Evolutionary conservation across 2,888 invertebrate genomes (phyloP), one percentile per base, ranked within the genome.

Genomic region (Melanotus villosus): DNA sequence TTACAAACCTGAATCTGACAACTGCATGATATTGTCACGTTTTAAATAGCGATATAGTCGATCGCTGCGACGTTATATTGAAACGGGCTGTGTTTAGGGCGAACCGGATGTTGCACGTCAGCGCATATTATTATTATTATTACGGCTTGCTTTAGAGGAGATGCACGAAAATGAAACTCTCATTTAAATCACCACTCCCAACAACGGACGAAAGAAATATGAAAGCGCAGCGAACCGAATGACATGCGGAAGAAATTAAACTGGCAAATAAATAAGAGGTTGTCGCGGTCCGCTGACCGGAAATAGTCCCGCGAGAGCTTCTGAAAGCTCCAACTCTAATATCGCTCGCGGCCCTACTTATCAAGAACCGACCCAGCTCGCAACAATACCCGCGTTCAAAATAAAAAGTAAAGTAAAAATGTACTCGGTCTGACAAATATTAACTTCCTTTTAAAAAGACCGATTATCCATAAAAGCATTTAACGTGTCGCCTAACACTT

Each of bases 221-320:
- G 70, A 68, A 70, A 67, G 67, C 65, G 68, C 68, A 71, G 58
- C 70, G 52, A 66, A 16, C 57, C 62, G 62, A 65, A 71, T 75
- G 77, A 79, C 79, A 79, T 78, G 79, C 77, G 79, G 79, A 80
- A 78, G 79, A 78, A 80, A 80, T 80, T 80, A 80, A 79, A 80
- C 79, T 80, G 80, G 81, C 79, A 79, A 80, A 79, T 79, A 80
- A 81, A 80, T 79, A 80, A 78, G 78, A 78, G 75, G 74, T 76
- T 77, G 79, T 77, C 75, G 76, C 77, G 77, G 78, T 76, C 77
- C 74, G 74, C 75, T 78, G 79, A 78, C 78, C 79, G 78, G 75
- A 77, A 78, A 77, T 73, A 71, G 71, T 76, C 78, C 75, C 76
- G 59, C 52, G 76, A 71, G 79, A 63, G 52, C 70, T 70, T 57